Percentiles rank a stretch among this genome's conserved stretches.
These are phyloP conservation scores for Larimichthys crocea DNA, from an alignment of 2,113 vertebrate genomes.

Conservation along the genomic window DNA sequence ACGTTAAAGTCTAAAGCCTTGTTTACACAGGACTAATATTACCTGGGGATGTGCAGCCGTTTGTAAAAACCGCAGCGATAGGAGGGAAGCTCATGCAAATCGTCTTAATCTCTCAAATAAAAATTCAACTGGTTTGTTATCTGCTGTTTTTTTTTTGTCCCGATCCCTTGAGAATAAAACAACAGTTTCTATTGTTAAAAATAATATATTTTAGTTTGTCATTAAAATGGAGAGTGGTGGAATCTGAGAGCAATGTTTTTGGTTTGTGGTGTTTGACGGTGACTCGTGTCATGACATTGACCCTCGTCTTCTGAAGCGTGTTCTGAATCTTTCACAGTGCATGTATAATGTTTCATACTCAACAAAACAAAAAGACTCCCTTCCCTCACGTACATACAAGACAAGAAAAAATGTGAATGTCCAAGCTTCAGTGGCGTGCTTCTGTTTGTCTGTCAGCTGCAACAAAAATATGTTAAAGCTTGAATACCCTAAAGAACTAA, in stretches of 20 bases:
- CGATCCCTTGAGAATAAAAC: not conserved
- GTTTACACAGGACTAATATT: conserved; percentile 30
- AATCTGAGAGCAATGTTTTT: not conserved
- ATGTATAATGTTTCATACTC: too few relatives aligned
- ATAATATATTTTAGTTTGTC: not conserved
- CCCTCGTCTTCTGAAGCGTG: too few relatives aligned
- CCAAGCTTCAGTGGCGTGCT: too few relatives aligned
- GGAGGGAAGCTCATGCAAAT: not conserved
- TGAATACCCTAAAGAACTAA: too few relatives aligned
- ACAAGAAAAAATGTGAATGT: too few relatives aligned
- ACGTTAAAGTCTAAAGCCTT: conserved; percentile 26
- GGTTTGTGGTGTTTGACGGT: not conserved
- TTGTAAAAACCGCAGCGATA: conserved; percentile 18
- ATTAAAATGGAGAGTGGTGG: not conserved
- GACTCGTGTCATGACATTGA: too few relatives aligned
- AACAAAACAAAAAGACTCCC: too few relatives aligned
- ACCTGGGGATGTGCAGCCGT: conserved; percentile 48
- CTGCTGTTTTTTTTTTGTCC: not conserved
- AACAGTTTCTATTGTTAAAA: not conserved
- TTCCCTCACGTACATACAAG: too few relatives aligned
- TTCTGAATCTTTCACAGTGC: too few relatives aligned
- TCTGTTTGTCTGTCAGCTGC: too few relatives aligned
- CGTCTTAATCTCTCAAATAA: not conserved
- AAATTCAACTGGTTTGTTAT: not conserved
- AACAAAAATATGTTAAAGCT: too few relatives aligned